Evolutionary conservation across 92 coral and sea anemone genomes (phyloP).

Genomic region (Meandrina meandrites): DNA sequence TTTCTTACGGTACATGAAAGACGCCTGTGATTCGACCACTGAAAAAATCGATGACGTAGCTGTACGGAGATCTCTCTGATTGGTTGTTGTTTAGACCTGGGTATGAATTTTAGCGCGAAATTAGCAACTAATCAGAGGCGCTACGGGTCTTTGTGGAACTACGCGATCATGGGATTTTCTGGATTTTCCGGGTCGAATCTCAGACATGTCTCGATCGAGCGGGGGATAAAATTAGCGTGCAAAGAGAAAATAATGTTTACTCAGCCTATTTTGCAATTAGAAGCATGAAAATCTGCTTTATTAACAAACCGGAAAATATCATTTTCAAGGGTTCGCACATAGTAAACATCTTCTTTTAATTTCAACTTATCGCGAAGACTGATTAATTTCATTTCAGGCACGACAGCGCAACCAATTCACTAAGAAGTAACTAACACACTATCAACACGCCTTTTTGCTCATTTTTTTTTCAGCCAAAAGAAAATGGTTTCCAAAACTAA

Average conservation of each 20-base stretch:
- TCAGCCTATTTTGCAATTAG: neutral
- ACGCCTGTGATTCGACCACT: neutral
- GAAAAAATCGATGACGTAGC: neutral
- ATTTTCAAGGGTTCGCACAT: neutral
- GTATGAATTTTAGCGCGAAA: neutral
- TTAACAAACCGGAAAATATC: neutral
- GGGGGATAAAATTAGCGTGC: neutral
- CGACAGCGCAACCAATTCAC: too few species aligned
- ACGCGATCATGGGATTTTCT: too few species aligned
- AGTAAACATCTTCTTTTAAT: neutral
- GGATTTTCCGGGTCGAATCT: neutral
- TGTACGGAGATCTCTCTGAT: neutral
- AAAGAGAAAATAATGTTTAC: neutral
- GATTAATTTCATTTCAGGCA: too few species aligned
- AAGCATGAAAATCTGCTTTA: neutral
- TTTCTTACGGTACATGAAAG: neutral
- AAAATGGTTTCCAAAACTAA: too few species aligned
- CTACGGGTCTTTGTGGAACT: too few species aligned
- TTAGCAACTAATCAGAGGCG: neutral
- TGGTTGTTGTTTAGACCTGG: neutral
- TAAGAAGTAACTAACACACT: too few species aligned
- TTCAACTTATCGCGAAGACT: neutral
- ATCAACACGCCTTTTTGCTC: too few species aligned
- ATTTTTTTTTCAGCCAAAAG: too few species aligned
- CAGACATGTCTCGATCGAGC: neutral